These are phyloP conservation scores for Psittacara wagleri DNA, from an alignment of 2,113 vertebrate species.

Conservation along the genomic window DNA sequence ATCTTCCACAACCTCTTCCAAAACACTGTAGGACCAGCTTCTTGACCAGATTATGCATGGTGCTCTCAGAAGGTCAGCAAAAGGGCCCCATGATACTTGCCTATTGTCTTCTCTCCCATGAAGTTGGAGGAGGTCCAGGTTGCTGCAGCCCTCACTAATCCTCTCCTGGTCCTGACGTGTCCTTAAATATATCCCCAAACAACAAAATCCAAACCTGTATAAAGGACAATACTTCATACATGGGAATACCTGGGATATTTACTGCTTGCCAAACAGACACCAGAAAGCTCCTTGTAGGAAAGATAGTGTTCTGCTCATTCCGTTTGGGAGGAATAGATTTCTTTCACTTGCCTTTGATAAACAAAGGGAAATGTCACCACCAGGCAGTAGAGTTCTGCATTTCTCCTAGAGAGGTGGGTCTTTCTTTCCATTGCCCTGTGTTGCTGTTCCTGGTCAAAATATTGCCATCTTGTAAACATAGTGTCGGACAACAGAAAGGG, in stretches of 20 bases:
- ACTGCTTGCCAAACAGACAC: neutral
- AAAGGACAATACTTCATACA: neutral
- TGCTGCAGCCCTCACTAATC: neutral
- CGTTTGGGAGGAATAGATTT: neutral
- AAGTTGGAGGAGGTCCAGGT: neutral
- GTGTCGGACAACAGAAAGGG: neutral
- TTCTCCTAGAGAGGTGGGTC: neutral
- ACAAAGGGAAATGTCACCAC: neutral
- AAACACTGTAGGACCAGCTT: neutral
- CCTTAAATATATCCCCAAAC: neutral
- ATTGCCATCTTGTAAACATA: neutral
- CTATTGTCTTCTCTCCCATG: neutral
- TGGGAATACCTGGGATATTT: neutral
- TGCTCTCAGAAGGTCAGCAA: neutral
- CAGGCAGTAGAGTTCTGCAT: neutral
- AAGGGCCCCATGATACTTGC: neutral
- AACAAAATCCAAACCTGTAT: neutral
- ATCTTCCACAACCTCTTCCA: neutral
- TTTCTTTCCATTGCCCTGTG: neutral
- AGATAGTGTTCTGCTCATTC: neutral
- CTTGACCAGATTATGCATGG: neutral
- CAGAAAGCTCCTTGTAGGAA: neutral
- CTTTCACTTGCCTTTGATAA: neutral
- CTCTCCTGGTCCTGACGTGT: neutral
- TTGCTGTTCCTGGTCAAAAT: neutral